Conservation (phyloP, 2,113 vertebrate species). For the Onychorhynchus coronatus region DNA sequence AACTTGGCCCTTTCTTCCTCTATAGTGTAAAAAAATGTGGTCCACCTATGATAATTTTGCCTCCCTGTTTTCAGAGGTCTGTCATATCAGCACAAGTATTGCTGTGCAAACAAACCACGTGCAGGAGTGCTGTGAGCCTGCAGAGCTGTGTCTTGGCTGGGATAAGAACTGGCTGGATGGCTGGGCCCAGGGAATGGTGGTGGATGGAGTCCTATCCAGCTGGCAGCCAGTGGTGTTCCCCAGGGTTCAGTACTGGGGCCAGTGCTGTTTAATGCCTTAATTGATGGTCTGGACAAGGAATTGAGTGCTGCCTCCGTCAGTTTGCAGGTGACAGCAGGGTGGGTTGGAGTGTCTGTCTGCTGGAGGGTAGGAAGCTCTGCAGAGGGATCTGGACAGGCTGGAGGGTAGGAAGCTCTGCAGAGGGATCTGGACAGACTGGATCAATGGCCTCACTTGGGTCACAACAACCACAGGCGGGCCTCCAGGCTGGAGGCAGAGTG, state of each 20-base stretch:
- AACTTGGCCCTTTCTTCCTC: not conserved
- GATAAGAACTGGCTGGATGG: not conserved
- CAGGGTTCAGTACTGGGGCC: accelerated
- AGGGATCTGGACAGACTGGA: not conserved
- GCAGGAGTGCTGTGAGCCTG: too few species aligned
- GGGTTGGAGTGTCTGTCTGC: not conserved
- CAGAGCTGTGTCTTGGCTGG: not conserved
- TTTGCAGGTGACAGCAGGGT: not conserved
- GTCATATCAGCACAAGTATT: not conserved
- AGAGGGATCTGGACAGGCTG: not conserved
- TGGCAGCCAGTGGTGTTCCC: not conserved
- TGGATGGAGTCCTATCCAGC: not conserved
- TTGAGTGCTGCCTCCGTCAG: accelerated
- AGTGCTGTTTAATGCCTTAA: not conserved
- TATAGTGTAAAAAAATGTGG: not conserved
- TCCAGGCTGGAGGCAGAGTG: not conserved
- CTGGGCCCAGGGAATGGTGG: not conserved
- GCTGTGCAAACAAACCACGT: not conserved
- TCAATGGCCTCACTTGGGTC: too few species aligned
- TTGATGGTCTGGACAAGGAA: not conserved
- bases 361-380: not conserved
- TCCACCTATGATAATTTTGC: not conserved
- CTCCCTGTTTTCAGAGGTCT: not conserved
- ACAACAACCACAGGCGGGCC: accelerated
- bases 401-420: not conserved